Evolutionary conservation across 2,797 vertebrate genomes (phyloP).

Genomic region (Lutjanus campechanus): DNA sequence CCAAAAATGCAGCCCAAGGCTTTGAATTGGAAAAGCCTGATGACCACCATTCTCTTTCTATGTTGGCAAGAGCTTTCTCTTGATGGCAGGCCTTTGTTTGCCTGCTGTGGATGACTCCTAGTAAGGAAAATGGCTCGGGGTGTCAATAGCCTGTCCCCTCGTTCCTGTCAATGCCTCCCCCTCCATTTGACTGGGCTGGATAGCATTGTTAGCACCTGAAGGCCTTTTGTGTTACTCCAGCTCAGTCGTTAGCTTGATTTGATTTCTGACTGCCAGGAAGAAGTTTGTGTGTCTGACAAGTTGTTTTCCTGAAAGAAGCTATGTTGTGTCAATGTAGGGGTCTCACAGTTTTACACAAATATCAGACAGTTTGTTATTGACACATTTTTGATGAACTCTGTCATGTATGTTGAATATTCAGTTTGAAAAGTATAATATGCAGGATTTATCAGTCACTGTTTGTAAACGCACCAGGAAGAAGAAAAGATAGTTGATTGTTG

Average conservation of each 20-base stretch:
- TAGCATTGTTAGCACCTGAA: slow-evolving; percentile 72
- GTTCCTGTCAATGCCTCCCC: slow-evolving; percentile 54
- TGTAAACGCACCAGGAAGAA: no score
- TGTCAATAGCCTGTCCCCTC: slow-evolving; percentile 73
- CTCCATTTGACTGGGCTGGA: slow-evolving; percentile 60
- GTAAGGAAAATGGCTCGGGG: slow-evolving; percentile 71
- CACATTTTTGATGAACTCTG: neutral
- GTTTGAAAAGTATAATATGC: neutral
- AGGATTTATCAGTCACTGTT: no score
- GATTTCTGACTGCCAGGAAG: slow-evolving; percentile 57
- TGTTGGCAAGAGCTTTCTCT: slow-evolving; percentile 57
- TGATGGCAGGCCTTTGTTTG: slow-evolving; percentile 79
- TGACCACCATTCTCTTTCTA: slow-evolving; percentile 44
- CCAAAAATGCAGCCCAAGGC: slow-evolving; percentile 43
- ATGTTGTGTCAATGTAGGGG: neutral
- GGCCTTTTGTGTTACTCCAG: slow-evolving; percentile 61
- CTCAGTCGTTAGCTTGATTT: slow-evolving; percentile 62
- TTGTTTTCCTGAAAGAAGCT: slow-evolving; percentile 35
- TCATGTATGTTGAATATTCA: neutral
- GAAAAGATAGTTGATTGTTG: no score
- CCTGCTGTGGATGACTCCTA: slow-evolving; percentile 71
- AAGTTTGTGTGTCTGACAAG: slow-evolving; percentile 61
- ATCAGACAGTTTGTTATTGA: neutral
- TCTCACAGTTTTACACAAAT: neutral
- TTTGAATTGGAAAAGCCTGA: slow-evolving; percentile 71